Base-by-base conservation (phyloP, 2,113 vertebrate species). In the Bufo gargarizans region DNA sequence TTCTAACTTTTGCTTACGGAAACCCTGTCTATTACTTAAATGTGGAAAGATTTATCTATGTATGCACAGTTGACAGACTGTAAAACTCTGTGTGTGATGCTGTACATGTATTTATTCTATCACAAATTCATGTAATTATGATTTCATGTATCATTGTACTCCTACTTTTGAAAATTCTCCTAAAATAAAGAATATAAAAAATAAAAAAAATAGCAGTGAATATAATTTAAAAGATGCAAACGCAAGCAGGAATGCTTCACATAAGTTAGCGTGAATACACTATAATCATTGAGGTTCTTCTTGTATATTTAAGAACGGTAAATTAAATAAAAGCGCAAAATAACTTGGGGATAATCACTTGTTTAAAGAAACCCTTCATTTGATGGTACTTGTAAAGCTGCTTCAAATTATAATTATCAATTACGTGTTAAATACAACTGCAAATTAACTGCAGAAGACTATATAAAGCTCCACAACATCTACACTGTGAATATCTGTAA, bases 261-360 rank as follows among this genome's bases (percentile, higher is more conserved):
- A 49, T 11, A 49, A 49, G 47, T 2, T 47, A 49, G 72, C 47
- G 9, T 11, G 72, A 50, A 49, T 76, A 17, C 43, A 17, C 43
- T 16, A 76, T 76, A 76, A 76, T 76, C 72, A 76, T 16, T 20
- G 22, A 10, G 45, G 72, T 49, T 76, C 45, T 49, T 49, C 17
- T 43, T 43, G 22, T 74, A 8, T 45, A 47, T 74, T 74, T 14
- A 74, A 7, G 71, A 74, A 49, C 11, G 7, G 2, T 49, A 76
- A 49, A 76, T 76, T 76, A 19, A 76, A 76, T 76, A 76, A 8
- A 19, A 19, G 12, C 6, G 8, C 45, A 10, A 17, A 76, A 8
- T 76, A 76, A 76, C 72, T 76, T 76, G 17, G 72, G 47, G 72
- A 76, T 76, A 76, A 76, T 76, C 47, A 76, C 47, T 49, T 76